A percentile compares a stretch with the other conserved stretches of the same genome.
Evolutionary conservation across 2,888 invertebrate genomes (phyloP).

Genomic region (Papilio demoleus): DNA sequence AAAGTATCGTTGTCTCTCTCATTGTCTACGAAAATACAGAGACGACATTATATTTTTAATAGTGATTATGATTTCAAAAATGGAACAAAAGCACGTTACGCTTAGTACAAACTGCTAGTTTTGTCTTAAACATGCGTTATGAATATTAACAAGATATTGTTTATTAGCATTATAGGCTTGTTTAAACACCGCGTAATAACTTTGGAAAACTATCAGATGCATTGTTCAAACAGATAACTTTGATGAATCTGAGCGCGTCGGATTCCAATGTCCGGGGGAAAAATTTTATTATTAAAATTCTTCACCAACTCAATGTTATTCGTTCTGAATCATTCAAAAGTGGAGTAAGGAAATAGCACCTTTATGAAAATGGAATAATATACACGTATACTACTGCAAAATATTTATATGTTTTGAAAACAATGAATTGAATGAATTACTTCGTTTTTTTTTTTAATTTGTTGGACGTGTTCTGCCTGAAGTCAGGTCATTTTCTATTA

Average conservation of each 20-base stretch:
- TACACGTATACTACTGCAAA: background rate
- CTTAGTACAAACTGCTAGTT: too few relatives aligned
- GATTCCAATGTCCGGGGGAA: conserved; percentile 8
- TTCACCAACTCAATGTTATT: conserved; percentile 14
- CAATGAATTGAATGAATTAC: background rate
- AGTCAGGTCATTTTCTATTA: too few relatives aligned
- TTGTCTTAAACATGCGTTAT: too few relatives aligned
- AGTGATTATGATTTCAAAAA: too few relatives aligned
- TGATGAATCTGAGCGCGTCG: conserved; percentile 19
- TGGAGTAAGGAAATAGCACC: background rate
- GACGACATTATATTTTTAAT: too few relatives aligned
- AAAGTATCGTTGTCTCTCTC: too few relatives aligned
- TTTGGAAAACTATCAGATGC: conserved; percentile 7
- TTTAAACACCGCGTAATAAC: background rate
- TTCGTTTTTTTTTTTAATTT: too few relatives aligned
- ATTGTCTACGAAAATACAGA: too few relatives aligned
- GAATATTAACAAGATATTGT: too few relatives aligned
- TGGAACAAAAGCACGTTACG: too few relatives aligned
- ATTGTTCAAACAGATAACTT: conserved; percentile 6
- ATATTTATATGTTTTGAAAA: background rate
- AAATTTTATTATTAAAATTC: conserved; percentile 31
- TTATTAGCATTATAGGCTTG: too few relatives aligned
- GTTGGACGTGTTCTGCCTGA: too few relatives aligned
- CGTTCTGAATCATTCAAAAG: conserved; percentile 20
- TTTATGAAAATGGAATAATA: conserved; percentile 4